Evolutionary conservation across 2,113 vertebrate genomes (phyloP).

Genomic region (Climacteris rufus): DNA sequence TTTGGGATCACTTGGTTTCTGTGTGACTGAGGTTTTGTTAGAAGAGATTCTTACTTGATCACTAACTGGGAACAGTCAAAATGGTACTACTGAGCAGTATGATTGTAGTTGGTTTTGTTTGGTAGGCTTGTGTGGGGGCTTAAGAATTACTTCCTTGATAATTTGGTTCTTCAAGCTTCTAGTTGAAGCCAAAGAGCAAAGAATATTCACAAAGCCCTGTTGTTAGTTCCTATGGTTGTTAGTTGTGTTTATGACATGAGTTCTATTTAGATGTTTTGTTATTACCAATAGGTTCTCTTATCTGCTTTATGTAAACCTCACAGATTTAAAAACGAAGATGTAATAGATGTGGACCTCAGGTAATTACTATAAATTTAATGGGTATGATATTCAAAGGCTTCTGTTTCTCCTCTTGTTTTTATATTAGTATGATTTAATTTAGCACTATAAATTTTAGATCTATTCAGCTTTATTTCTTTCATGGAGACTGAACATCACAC

Average conservation of each 20-base stretch:
- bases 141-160: neutral
- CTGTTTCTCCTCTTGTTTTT: neutral
- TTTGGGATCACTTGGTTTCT: neutral
- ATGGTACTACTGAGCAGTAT: rapidly evolving
- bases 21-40: neutral
- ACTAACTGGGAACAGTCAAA: neutral
- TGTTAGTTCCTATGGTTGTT: neutral
- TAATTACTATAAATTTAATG: neutral
- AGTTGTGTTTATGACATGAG: neutral
- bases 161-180: neutral
- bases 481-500: too few species aligned
- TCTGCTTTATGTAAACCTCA: neutral
- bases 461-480: neutral
- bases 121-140: neutral
- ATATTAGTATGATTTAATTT: neutral
- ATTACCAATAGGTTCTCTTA: neutral
- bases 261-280: neutral
- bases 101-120: neutral
- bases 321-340: neutral
- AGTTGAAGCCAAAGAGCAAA: neutral
- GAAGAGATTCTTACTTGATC: neutral
- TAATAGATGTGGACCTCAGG: neutral
- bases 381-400: neutral
- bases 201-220: neutral
- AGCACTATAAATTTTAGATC: neutral